Evolutionary conservation across 1,140 invertebrate genomes (phyloP).

Genomic region (Drosophila insularis): DNA sequence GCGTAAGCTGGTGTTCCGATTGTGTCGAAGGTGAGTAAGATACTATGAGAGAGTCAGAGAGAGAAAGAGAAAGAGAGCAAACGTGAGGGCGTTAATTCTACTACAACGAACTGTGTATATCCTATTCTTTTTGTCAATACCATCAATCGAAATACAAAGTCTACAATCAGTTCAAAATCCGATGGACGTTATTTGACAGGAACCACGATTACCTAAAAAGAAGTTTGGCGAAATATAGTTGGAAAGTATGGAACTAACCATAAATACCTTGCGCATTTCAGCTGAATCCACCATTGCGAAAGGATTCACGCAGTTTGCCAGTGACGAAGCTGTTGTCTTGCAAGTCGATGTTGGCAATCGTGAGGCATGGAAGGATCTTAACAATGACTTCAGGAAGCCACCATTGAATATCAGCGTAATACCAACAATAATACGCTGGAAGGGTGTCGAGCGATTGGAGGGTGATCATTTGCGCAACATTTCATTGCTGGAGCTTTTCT

Average conservation of each 20-base stretch:
- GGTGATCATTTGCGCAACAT: slow-evolving; percentile 50
- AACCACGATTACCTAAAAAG: too few species aligned
- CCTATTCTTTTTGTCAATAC: background rate
- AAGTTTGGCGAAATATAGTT: too few species aligned
- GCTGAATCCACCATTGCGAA: slow-evolving; percentile 47
- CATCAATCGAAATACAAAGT: too few species aligned
- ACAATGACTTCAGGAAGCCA: slow-evolving; percentile 43
- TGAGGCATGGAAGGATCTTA: slow-evolving; percentile 37
- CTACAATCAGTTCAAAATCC: too few species aligned
- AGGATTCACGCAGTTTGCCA: slow-evolving; percentile 44
- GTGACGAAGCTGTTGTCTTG: slow-evolving; percentile 40
- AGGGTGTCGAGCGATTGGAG: slow-evolving; percentile 52
- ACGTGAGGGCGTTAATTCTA: background rate
- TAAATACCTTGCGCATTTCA: background rate
- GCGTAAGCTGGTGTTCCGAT: slow-evolving; percentile 64
- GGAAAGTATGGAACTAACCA: too few species aligned
- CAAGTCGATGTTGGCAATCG: slow-evolving; percentile 64
- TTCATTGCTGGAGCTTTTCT: slow-evolving; percentile 52
- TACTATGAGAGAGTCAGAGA: too few species aligned
- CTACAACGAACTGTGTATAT: background rate
- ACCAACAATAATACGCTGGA: slow-evolving; percentile 53
- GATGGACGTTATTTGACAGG: too few species aligned
- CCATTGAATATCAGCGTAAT: slow-evolving; percentile 35
- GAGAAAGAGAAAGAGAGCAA: too few species aligned
- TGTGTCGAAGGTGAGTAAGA: slow-evolving; percentile 53